Evolutionary conservation across 2,797 vertebrate species (phyloP), one percentile per base, ranked within the genome.

Genomic region (Alosa sapidissima): DNA sequence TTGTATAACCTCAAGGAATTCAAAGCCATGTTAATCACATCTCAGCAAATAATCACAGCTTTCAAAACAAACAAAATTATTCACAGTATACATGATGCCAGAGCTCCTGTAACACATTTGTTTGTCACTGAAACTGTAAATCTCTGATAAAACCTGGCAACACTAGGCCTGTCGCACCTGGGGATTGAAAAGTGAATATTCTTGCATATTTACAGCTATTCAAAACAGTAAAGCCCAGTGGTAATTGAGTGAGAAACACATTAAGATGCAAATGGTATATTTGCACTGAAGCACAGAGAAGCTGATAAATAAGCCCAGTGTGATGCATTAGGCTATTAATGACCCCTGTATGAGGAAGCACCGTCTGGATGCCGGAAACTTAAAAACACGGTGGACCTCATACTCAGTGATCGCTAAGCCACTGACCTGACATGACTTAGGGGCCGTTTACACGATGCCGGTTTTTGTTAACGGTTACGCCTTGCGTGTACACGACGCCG

Each of bases 251-350:
- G 72, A 21, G 28, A 78, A 78, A 78, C 45, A 21, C 72, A 78
- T 78, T 78, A 47, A 45, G 72, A 78, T 78, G 72, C 72, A 78
- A 78, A 78, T 78, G 72, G 72, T 78, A 78, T 78, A 78, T 78
- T 47, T 78, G 72, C 72, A 78, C 14, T 47, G 72, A 78, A 78
- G 72, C 41, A 78, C 14, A 45, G 16, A 45, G 45, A 47, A 19
- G 19, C 36, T 45, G 36, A 75, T 75, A 78, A 47, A 78, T 41
- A 55, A 52, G 54, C 81, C 62, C 9, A 54, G 81, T 48, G n/a
- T 87, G 83, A 88, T 86, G 28, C 72, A 86, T 84, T 75, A 83
- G 85, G 82, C 82, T 83, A 89, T 91, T 86, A 89, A 91, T 92
- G 92, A 91, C 90, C 86, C 93, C 85, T 54, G 41, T 84, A 81